Base-by-base conservation (phyloP, 2,797 vertebrate genomes). In the Labeo calbasu region DNA sequence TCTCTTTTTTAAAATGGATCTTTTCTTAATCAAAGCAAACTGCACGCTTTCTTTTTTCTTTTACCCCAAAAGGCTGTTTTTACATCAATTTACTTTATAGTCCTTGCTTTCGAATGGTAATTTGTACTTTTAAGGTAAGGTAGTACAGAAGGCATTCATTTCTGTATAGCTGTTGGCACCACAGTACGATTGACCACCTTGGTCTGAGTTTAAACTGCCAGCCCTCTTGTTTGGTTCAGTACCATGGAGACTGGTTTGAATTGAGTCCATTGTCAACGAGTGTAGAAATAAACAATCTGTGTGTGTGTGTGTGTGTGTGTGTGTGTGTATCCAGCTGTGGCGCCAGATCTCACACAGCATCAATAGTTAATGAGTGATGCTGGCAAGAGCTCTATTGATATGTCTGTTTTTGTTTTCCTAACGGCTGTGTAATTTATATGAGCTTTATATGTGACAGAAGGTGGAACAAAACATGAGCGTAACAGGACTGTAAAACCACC, bases 331-430 rank as follows among this genome's bases (percentile, higher is more conserved):
- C 91, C 91, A 91, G 91, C 92, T 92, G 92, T 88, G 89, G 66
- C 48, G 65, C 76, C 86, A 88, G 86, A 88, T 89, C 87, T 91
- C 89, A 87, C 90, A 80, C 53, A 21, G 40, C 92, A 92, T 94
- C 85, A 93, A 93, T 93, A 92, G 89, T 92, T 93, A 89, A 94
- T 92, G 90, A 92, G 83, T 57, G 32, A 90, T 90, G 90, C 89
- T 83, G 84, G 83, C 87, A 25, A 66, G 2, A 81, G 88, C 50
- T 84, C 83, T 89, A 88, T 89, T 91, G 89, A 91, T 86, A 78
- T 79, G 46, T 77, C 72, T 87, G 79, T 89, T 90, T 90, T 89
- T 92, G 83, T 92, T 91, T 90, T 83, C 82, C 85, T 75, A 89
- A 84, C 3, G 2, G 70, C 84, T 84, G 40, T 57, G 50, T 76